Evolutionary conservation across 2,797 vertebrate species (phyloP).

Genomic region (Parauchenoglanis punctatus): DNA sequence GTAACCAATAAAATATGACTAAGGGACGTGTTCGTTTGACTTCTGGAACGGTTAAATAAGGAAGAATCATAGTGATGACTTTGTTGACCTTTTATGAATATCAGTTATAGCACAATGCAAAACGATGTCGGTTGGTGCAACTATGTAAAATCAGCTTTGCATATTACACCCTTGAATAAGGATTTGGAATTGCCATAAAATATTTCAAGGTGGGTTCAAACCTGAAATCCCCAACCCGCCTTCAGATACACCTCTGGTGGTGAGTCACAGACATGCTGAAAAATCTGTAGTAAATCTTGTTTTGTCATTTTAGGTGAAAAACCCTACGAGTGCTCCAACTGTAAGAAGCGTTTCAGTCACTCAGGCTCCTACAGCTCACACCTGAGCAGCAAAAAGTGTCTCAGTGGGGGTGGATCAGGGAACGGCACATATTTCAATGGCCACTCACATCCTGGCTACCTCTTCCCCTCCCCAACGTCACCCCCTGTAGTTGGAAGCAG

Average conservation of each 20-base stretch:
- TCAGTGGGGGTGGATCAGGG: slow-evolving; percentile 65
- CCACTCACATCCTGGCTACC: slow-evolving; percentile 64
- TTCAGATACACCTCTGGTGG: not conserved
- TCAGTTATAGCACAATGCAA: not conserved
- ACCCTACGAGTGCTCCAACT: slow-evolving; percentile 83
- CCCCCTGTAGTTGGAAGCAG: slow-evolving; percentile 68
- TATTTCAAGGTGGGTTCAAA: not conserved
- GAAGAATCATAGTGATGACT: not conserved
- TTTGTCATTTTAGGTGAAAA: slow-evolving; percentile 77
- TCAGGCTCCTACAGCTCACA: slow-evolving; percentile 84
- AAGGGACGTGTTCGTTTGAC: not conserved
- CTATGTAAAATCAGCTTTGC: not conserved
- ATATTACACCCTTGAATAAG: not conserved
- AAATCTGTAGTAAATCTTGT: not conserved
- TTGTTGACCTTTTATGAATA: not conserved
- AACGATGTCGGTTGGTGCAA: not conserved
- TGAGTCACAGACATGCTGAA: not conserved
- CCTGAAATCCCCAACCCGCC: not conserved
- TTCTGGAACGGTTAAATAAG: not conserved
- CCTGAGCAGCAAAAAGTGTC: slow-evolving; percentile 81
- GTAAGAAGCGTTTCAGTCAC: slow-evolving; percentile 82
- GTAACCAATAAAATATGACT: not conserved
- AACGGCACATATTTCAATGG: slow-evolving; percentile 64
- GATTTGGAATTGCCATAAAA: not conserved
- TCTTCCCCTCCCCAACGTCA: slow-evolving; percentile 67